phyloP scores from a whole-genome alignment of 2,113 vertebrate species.

The Heliornis fulica region DNA sequence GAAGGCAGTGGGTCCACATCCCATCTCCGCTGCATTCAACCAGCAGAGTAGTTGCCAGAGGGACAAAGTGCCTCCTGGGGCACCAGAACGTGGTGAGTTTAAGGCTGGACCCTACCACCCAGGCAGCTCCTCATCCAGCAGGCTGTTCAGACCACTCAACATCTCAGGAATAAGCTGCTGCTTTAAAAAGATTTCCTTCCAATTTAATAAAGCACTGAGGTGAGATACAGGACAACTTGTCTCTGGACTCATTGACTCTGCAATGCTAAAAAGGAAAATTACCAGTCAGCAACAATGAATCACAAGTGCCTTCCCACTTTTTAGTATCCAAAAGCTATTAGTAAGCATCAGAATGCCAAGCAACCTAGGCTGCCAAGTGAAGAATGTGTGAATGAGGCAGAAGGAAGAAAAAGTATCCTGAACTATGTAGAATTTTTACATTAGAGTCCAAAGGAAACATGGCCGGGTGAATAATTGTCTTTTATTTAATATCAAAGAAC shows the following conservation, averaged over 20 bases:
- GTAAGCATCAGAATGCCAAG: neutral
- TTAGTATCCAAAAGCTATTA: neutral
- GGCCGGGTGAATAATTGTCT: neutral
- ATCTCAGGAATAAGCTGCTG: neutral
- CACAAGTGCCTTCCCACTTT: neutral
- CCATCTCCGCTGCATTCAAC: neutral
- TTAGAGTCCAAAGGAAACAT: neutral
- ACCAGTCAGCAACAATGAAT: neutral
- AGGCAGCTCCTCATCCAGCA: neutral
- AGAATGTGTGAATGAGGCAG: neutral
- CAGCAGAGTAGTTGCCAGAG: neutral
- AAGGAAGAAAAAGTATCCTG: neutral
- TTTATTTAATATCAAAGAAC: neutral
- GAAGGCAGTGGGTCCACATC: neutral
- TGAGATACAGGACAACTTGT: neutral
- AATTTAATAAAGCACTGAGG: neutral
- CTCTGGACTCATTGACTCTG: neutral
- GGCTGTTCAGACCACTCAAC: neutral
- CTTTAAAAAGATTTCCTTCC: neutral
- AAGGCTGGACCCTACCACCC: neutral
- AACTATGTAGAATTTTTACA: neutral
- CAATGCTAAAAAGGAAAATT: neutral
- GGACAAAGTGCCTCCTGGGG: neutral
- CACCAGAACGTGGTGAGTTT: fast-evolving
- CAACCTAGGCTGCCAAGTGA: neutral